Conservation (phyloP, 2,797 vertebrate species). For the Hylomyscus alleni region DNA sequence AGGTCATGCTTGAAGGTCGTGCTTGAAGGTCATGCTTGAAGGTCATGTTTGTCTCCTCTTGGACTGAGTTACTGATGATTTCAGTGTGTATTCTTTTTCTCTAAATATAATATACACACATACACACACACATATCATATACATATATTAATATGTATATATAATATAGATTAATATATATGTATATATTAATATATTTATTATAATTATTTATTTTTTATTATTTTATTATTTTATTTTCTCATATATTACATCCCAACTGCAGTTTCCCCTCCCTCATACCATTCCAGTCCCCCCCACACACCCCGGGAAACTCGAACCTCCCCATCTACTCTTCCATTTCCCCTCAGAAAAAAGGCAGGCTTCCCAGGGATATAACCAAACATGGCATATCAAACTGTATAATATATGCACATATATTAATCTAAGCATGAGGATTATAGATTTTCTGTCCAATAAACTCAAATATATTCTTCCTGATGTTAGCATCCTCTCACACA, state of each 20-base stretch:
- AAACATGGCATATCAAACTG: background rate
- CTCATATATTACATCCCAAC: background rate
- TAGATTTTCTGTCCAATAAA: background rate
- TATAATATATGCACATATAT: too few relatives aligned
- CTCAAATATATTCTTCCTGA: background rate
- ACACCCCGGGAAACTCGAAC: background rate
- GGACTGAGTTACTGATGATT: background rate
- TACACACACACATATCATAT: too few relatives aligned
- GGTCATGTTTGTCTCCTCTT: too few relatives aligned
- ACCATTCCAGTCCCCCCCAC: background rate
- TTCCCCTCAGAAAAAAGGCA: background rate
- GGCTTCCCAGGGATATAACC: background rate
- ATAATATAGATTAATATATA: too few relatives aligned
- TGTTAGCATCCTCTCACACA: background rate
- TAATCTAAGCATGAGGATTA: background rate
- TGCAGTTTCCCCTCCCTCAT: background rate
- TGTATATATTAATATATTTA: too few relatives aligned
- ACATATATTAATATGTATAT: too few relatives aligned
- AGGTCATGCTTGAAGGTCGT: too few relatives aligned
- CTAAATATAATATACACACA: background rate
- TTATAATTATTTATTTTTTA: too few relatives aligned
- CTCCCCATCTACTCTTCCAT: background rate
- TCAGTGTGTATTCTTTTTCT: background rate
- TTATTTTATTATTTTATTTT: background rate
- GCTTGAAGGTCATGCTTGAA: too few relatives aligned